These are phyloP conservation scores for Penaeus monodon DNA, from an alignment of 2,888 invertebrate species.

Conservation along the genomic window DNA sequence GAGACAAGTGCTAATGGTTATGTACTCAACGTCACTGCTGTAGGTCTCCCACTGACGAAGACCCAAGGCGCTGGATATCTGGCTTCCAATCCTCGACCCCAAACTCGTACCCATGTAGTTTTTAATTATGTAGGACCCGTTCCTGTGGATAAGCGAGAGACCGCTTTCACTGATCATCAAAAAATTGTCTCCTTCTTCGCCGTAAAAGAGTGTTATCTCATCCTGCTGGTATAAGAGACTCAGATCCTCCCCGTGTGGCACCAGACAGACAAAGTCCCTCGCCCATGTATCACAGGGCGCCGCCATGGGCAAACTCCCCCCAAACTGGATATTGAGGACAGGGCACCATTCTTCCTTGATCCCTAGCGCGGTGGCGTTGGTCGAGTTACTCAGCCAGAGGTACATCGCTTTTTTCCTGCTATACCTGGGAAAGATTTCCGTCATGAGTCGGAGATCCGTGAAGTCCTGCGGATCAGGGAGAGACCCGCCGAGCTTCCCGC, in stretches of 20 bases:
- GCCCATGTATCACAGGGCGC: conserved; percentile 36
- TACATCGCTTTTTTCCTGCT: conserved; percentile 30
- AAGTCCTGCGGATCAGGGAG: conserved; percentile 30
- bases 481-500: conserved; percentile 31
- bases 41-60: conserved; percentile 5
- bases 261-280: conserved; percentile 36
- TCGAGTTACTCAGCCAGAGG: conserved; percentile 39
- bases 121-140: conserved; percentile 11
- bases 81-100: not conserved
- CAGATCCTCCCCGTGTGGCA: not conserved
- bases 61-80: conserved; percentile 27
- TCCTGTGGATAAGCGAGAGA: conserved; percentile 17
- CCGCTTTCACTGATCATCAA: conserved; percentile 34
- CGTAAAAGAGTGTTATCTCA: conserved; percentile 27
- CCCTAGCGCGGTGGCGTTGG: conserved; percentile 15
- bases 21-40: not conserved
- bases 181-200: conserved; percentile 29
- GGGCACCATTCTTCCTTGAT: not conserved
- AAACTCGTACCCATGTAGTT: conserved; percentile 20
- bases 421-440: conserved; percentile 29
- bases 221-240: conserved; percentile 8
- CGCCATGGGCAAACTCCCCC: conserved; percentile 33
- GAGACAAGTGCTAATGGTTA: conserved; percentile 47
- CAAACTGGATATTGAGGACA: conserved; percentile 21
- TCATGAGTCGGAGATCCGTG: conserved; percentile 4